These are phyloP conservation scores for Chelidonichthys spinosus DNA, from an alignment of 2,797 vertebrate species.

Conservation along the genomic window DNA sequence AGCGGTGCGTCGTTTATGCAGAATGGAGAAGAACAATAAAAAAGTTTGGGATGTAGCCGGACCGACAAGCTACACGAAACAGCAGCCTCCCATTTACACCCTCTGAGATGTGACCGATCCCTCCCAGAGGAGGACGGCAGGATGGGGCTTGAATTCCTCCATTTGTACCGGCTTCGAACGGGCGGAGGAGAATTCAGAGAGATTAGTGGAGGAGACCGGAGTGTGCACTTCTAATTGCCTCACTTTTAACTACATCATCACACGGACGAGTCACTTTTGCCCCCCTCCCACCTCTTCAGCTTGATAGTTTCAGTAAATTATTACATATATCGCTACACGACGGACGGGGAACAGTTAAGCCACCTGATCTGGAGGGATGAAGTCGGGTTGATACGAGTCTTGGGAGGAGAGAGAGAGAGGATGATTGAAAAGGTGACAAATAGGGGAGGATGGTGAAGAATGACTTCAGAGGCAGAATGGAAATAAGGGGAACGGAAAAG, in stretches of 20 bases:
- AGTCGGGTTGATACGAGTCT: slow-evolving; percentile 9
- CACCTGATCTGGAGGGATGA: slow-evolving; percentile 51
- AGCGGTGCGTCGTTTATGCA: neutral
- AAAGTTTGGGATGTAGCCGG: neutral
- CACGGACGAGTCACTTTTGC: neutral
- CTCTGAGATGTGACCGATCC: neutral
- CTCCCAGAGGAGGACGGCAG: neutral
- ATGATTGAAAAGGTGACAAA: slow-evolving; percentile 47
- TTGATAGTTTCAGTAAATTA: slow-evolving; percentile 36
- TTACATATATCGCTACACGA: slow-evolving; percentile 27
- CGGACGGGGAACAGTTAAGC: slow-evolving; percentile 60
- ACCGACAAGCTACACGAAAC: neutral
- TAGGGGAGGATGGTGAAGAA: slow-evolving; percentile 4
- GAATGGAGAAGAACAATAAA: neutral
- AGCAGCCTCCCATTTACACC: neutral
- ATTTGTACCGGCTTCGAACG: neutral
- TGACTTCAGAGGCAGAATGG: neutral
- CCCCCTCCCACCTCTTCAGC: neutral
- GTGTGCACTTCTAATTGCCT: neutral
- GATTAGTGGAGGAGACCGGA: neutral
- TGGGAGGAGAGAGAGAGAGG: slow-evolving; percentile 1
- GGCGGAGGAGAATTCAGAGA: neutral
- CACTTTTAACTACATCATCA: neutral
- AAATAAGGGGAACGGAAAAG: neutral
- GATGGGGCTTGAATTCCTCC: neutral